Base-by-base conservation (phyloP, 2,797 vertebrate genomes). In the Enteromius radiatus region DNA sequence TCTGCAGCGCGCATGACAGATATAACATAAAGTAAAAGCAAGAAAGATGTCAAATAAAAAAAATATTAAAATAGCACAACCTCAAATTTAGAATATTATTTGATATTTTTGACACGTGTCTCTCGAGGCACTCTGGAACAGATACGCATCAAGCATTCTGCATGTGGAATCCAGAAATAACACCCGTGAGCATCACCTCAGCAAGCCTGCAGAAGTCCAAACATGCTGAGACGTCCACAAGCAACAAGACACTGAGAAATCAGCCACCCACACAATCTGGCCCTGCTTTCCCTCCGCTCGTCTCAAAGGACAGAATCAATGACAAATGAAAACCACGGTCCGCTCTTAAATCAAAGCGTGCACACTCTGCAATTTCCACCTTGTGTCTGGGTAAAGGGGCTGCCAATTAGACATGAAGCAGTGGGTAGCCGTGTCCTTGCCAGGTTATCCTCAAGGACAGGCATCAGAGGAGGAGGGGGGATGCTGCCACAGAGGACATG, bases 371-470 rank as follows among this genome's bases (percentile, higher is more conserved):
- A 92, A 87, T 83, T 92, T 88, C 82, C 74, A 49, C 89, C 78
- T 54, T 81, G 65, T 86, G 90, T 76, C 74, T 77, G 71, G 74
- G 89, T 89, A 85, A 88, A 84, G 88, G 88, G 88, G 56, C 85
- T 88, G 85, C 89, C 92, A 92, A 91, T 93, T 92, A 93, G 86
- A 93, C 90, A 87, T 90, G 88, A 90, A 85, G 86, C 86, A 92
- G 89, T 87, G 84, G 83, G 83, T 45, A 83, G 65, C 15, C 5
- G 5, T 76, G 79, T 47, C 86, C 80, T 78, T 77, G 84, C 65
- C 80, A 63, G 80, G 67, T 79, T 49, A 67, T 76, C 70, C 54
- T 82, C 78, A 81, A 86, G 85, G 85, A 79, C 83, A 74, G 73
- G 69, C 5, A 8, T 47, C 69, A 38, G 54, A 47, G 4, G 65